Evolutionary conservation across 1,140 invertebrate species (phyloP), one percentile per base, ranked within the genome.

Genomic region (Vanessa atalanta): DNA sequence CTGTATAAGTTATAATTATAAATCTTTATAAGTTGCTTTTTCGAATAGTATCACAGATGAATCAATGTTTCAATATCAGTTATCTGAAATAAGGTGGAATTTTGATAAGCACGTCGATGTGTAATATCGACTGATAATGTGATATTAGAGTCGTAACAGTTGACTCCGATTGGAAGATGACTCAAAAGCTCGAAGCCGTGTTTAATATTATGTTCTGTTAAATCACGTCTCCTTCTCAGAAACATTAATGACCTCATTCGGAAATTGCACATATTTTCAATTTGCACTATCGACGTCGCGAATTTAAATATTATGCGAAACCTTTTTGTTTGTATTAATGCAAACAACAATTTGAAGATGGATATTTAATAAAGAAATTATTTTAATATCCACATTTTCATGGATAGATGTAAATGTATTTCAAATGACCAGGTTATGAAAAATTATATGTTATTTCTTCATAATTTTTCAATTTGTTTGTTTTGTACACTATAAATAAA

Each of bases 161-260:
- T 43, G 57, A 63, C 47, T 60, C 70, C 51, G 75, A 68, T 71
- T 72, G 70, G 64, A 63, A 76, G 73, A 80, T 85, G 83, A 85
- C 70, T 85, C 83, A 83, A 83, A 79, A 79, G 57, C 71, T 67
- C 69, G 12, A 65, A 20, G 70, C 73, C 68, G 51, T 67, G 57
- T 73, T 48, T 43, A 43, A 43, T 43, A 43, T 43, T 48, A 70
- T 72, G 65, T 72, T 73, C 73, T 60, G 70, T 72, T 75, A 81
- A 81, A 80, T 77, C 74, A 79, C 57, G 53, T 69, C 63, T 77
- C 70, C 60, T 82, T 82, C 80, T 76, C 43, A 69, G 80, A 80
- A 81, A 70, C 64, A 26, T 43, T 43, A 76, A 82, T 82, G 78
- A 82, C 76, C 73, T 80, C 76, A 78, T 78, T 72, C 47, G 50